Evolutionary conservation across 2,888 invertebrate species (phyloP).

Genomic region (Phyto melanocephala): DNA sequence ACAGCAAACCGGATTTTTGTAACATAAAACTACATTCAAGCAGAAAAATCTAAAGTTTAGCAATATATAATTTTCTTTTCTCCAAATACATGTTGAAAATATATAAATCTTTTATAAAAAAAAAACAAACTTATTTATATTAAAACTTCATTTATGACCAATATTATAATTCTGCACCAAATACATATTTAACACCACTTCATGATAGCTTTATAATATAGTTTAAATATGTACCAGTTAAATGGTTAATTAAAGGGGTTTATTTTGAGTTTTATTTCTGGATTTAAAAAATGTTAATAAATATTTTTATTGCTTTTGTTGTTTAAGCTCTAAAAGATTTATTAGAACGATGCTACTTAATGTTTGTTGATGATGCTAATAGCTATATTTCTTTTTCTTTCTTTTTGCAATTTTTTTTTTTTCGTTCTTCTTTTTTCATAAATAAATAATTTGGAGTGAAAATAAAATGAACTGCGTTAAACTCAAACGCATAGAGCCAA

Average conservation of each 20-base stretch:
- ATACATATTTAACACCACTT: neutral
- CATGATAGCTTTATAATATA: neutral
- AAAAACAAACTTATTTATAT: no score
- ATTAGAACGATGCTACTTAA: neutral
- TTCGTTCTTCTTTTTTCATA: neutral
- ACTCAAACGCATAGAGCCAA: neutral
- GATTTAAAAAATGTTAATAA: neutral
- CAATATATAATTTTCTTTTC: constrained; percentile 13
- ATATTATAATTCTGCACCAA: neutral
- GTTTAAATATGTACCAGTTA: neutral
- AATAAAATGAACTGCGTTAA: neutral
- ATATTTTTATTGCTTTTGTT: neutral
- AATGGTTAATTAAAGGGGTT: neutral
- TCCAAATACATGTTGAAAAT: neutral
- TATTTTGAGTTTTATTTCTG: neutral
- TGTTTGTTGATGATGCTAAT: neutral
- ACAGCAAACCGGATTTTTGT: neutral
- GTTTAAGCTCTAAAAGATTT: constrained; percentile 10
- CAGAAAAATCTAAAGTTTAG: neutral
- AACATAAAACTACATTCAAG: neutral
- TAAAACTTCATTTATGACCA: constrained; percentile 16
- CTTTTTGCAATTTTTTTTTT: neutral
- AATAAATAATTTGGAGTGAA: constrained; percentile 15
- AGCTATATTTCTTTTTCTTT: neutral
- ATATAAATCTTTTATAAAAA: neutral